Percentiles rank a stretch among this genome's conserved stretches.
Conservation (phyloP, 1,140 invertebrate species). For the Hylaeus anthracinus region DNA sequence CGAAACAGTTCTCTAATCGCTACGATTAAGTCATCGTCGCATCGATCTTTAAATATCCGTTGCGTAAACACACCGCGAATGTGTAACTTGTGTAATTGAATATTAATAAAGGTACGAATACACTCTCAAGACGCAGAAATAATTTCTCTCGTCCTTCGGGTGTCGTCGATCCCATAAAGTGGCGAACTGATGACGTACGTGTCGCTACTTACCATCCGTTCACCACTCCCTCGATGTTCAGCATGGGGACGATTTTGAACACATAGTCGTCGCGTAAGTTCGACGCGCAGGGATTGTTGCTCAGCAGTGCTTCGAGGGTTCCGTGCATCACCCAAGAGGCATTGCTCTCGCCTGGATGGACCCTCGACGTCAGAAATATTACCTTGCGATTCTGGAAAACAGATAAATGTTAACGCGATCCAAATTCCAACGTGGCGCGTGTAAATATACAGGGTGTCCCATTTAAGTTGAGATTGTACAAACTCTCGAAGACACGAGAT, state of each 20-base stretch:
- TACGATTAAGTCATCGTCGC: constrained; percentile 58
- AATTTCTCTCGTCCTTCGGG: not conserved
- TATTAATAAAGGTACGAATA: constrained; percentile 74
- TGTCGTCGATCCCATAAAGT: too few species aligned
- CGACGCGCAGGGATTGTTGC: constrained; percentile 81
- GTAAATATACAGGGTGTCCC: too few species aligned
- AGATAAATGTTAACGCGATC: not conserved
- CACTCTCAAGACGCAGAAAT: constrained; percentile 48
- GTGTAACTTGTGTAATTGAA: constrained; percentile 71
- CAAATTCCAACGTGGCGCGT: too few species aligned
- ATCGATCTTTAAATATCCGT: constrained; percentile 65
- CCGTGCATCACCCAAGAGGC: constrained; percentile 95
- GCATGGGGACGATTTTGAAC: constrained; percentile 93
- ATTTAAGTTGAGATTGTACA: too few species aligned
- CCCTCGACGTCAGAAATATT: constrained; percentile 89
- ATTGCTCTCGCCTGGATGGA: constrained; percentile 95
- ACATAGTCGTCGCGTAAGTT: constrained; percentile 87
- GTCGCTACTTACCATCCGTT: constrained; percentile 92
- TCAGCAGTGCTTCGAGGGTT: constrained; percentile 86
- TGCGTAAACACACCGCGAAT: constrained; percentile 67
- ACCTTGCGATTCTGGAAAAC: constrained; percentile 84
- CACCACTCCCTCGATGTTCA: constrained; percentile 93
- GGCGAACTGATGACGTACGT: too few species aligned
- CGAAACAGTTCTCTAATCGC: constrained; percentile 53
- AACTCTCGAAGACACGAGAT: too few species aligned